A percentile compares a stretch with the other conserved stretches of the same genome.
These are phyloP conservation scores for Cheilosia scutellata DNA, from an alignment of 2,888 invertebrate genomes.

Conservation along the genomic window DNA sequence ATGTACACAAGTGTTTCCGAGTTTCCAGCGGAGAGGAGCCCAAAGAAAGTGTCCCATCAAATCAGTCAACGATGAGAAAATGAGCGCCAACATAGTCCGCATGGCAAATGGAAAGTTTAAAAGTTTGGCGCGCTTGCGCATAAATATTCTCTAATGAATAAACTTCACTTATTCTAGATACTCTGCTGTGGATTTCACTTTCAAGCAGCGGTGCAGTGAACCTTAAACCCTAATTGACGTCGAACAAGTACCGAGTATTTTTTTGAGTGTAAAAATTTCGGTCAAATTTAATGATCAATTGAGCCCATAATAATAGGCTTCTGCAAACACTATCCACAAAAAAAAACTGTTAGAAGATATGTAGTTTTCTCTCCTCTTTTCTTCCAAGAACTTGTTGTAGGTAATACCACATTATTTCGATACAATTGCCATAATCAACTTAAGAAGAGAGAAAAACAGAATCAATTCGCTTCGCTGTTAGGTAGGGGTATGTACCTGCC, in stretches of 20 bases:
- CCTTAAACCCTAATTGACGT: conserved; percentile 31
- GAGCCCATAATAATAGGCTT: conserved; percentile 49
- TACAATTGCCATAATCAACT: conserved; percentile 66
- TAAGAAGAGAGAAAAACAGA: conserved; percentile 25
- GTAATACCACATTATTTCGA: conserved; percentile 66
- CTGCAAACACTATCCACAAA: conserved; percentile 26
- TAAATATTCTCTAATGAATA: conserved; percentile 23
- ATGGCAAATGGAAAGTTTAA: conserved; percentile 44
- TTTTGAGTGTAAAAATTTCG: conserved; percentile 51
- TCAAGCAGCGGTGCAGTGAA: conserved; percentile 2
- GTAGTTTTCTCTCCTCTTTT: conserved; percentile 29
- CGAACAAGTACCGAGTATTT: conserved; percentile 12
- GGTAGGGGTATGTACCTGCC: conserved; percentile 30
- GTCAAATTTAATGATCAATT: conserved; percentile 61
- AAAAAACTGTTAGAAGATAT: conserved; percentile 51
- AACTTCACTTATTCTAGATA: conserved; percentile 32
- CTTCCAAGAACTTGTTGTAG: conserved; percentile 58
- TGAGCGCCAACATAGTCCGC: conserved; percentile 1
- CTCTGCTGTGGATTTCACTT: conserved; percentile 29
- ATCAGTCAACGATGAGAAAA: conserved; percentile 20
- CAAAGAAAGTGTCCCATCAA: conserved; percentile 51
- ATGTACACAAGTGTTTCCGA: conserved; percentile 16
- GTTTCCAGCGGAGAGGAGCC: neutral
- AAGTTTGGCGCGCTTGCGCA: conserved; percentile 37
- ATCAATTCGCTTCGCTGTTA: conserved; percentile 49